Conservation (phyloP, 2,113 vertebrate species). For the Pitta sordida region DNA sequence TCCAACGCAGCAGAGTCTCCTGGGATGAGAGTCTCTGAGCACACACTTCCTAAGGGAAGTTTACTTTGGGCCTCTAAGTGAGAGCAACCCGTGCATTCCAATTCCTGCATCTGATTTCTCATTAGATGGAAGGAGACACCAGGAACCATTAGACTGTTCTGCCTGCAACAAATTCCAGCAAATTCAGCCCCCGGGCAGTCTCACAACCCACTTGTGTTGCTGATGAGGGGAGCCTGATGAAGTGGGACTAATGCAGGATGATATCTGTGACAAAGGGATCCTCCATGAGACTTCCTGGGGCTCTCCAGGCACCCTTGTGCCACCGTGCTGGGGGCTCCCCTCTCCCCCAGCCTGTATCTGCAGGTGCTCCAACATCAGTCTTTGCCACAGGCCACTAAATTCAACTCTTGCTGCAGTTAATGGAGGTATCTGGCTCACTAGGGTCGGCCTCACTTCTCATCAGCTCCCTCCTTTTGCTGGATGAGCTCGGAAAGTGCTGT, state of each 20-base stretch:
- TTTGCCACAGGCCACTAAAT: neutral
- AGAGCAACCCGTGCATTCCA: neutral
- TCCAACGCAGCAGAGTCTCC: neutral
- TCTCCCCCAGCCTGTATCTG: neutral
- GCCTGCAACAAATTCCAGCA: neutral
- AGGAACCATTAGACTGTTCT: neutral
- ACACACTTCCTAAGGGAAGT: slow-evolving; percentile 34
- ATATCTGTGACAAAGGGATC: neutral
- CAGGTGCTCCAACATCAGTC: neutral
- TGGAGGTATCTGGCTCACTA: neutral
- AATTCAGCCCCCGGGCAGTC: neutral
- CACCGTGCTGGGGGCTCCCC: neutral
- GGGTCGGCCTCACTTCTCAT: neutral
- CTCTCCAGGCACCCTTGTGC: neutral
- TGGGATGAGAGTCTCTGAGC: neutral
- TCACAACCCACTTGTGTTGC: neutral
- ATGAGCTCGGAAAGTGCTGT: neutral
- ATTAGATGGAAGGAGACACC: neutral
- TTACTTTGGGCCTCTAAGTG: slow-evolving; percentile 26
- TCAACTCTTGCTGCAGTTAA: neutral
- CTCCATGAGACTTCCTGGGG: neutral
- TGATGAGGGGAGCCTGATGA: neutral
- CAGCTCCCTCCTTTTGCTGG: neutral
- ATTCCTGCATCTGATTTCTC: neutral
- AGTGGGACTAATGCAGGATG: neutral